Conservation (phyloP, 2,113 vertebrate genomes). For the Hypomesus transpacificus region DNA sequence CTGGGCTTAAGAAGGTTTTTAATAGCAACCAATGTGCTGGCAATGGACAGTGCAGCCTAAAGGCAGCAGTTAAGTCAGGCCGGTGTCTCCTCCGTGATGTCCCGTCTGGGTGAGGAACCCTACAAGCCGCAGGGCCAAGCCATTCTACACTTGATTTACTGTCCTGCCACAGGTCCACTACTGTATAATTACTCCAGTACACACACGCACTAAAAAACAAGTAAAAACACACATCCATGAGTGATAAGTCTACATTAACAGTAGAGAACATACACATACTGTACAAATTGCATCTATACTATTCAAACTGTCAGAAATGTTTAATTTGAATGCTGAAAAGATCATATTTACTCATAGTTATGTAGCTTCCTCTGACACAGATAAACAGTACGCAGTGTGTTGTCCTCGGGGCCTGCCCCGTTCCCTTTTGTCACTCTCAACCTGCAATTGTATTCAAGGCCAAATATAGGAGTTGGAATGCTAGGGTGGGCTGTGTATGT, state of each 20-base stretch:
- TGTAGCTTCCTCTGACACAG: neutral
- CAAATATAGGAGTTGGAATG: conserved; percentile 75
- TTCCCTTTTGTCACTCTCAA: conserved; percentile 72
- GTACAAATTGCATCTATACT: neutral
- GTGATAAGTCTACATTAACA: neutral
- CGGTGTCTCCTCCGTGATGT: conserved; percentile 62
- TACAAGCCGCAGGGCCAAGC: conserved; percentile 55
- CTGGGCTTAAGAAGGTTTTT: conserved; percentile 57
- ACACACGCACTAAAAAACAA: conserved; percentile 9
- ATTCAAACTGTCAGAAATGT: neutral
- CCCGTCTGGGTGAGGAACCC: conserved; percentile 58
- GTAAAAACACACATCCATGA: conserved; percentile 13
- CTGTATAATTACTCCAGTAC: conserved; percentile 59
- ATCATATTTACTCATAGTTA: too few relatives aligned
- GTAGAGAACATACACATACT: neutral
- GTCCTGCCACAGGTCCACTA: conserved; percentile 63
- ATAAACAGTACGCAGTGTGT: conserved; percentile 18
- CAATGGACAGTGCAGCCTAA: conserved; percentile 49
- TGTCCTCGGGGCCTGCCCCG: conserved; percentile 58
- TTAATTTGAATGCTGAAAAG: too few relatives aligned
- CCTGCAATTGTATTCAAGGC: conserved; percentile 81
- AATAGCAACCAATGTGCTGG: conserved; percentile 55
- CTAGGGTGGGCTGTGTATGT: conserved; percentile 71
- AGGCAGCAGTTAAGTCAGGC: conserved; percentile 45
- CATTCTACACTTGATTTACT: conserved; percentile 71